Evolutionary conservation across 1,140 invertebrate species (phyloP).

Genomic region (Drosophila seguyi): DNA sequence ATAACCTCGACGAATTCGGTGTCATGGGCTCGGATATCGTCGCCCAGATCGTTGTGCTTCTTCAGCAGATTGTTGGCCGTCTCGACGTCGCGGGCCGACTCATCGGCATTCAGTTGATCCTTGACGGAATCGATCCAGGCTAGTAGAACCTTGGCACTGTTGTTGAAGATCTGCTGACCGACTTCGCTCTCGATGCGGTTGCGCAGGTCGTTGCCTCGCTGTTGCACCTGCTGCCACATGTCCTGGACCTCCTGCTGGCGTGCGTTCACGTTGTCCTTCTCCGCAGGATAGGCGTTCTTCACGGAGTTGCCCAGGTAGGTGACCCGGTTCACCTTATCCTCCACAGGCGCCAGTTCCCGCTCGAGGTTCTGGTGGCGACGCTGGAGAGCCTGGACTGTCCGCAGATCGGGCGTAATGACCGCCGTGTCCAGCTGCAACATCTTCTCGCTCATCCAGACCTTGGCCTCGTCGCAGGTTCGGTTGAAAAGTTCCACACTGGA

Average conservation of each 20-base stretch:
- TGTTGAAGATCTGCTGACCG: slow-evolving; percentile 97
- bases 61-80: slow-evolving; percentile 96
- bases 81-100: slow-evolving; percentile 93
- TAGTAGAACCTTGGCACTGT: slow-evolving; percentile 91
- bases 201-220: slow-evolving; percentile 92
- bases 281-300: slow-evolving; percentile 95
- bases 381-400: slow-evolving; percentile 96
- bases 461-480: slow-evolving; percentile 95
- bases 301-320: slow-evolving; percentile 93
- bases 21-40: slow-evolving; percentile 95
- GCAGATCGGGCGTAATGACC: slow-evolving; percentile 93
- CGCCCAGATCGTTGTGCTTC: slow-evolving; percentile 95
- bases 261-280: slow-evolving; percentile 93
- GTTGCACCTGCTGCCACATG: slow-evolving; percentile 94
- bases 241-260: slow-evolving; percentile 94
- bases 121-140: slow-evolving; percentile 92
- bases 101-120: slow-evolving; percentile 92
- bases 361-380: slow-evolving; percentile 95
- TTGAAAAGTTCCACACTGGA: slow-evolving; percentile 97
- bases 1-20: slow-evolving; percentile 91
- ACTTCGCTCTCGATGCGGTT: slow-evolving; percentile 95
- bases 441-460: slow-evolving; percentile 98
- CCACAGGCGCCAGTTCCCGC: slow-evolving; percentile 94
- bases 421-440: slow-evolving; percentile 93
- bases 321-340: slow-evolving; percentile 95